Evolutionary conservation across 2,113 vertebrate genomes (phyloP).

Genomic region (Copsychus sechellarum): DNA sequence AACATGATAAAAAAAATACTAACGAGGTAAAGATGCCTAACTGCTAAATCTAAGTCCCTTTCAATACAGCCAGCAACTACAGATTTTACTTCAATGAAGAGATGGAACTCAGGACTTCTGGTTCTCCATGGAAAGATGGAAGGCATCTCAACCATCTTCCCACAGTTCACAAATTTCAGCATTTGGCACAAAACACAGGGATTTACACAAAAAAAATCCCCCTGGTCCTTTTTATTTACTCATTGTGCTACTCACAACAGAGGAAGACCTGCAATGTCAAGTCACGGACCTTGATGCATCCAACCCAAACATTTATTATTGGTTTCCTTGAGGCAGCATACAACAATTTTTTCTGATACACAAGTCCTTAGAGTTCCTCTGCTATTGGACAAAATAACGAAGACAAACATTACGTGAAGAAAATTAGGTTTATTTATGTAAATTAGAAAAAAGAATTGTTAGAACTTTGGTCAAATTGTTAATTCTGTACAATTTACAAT

Average conservation of each 20-base stretch:
- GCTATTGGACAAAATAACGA: slow-evolving; percentile 13
- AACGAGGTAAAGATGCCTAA: neutral
- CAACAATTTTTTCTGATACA: neutral
- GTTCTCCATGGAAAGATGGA: neutral
- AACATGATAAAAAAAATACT: neutral
- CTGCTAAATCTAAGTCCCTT: neutral
- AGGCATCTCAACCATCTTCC: neutral
- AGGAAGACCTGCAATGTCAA: neutral
- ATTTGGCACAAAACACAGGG: neutral
- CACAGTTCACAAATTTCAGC: neutral
- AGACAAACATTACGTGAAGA: slow-evolving; percentile 64
- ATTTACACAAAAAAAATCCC: neutral
- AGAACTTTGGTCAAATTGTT: slow-evolving; percentile 74
- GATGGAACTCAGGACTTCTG: neutral
- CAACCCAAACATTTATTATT: neutral
- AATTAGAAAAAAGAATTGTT: slow-evolving; percentile 80
- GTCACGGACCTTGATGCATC: neutral
- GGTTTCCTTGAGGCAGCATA: neutral
- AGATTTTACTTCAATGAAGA: neutral
- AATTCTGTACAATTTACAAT: slow-evolving; percentile 81
- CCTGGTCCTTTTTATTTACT: neutral
- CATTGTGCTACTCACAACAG: neutral
- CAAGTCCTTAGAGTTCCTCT: neutral
- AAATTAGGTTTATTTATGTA: slow-evolving; percentile 83
- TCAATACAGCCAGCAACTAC: neutral